Conservation (phyloP, 2,797 vertebrate genomes). For the Onychomys arenicola region DNA sequence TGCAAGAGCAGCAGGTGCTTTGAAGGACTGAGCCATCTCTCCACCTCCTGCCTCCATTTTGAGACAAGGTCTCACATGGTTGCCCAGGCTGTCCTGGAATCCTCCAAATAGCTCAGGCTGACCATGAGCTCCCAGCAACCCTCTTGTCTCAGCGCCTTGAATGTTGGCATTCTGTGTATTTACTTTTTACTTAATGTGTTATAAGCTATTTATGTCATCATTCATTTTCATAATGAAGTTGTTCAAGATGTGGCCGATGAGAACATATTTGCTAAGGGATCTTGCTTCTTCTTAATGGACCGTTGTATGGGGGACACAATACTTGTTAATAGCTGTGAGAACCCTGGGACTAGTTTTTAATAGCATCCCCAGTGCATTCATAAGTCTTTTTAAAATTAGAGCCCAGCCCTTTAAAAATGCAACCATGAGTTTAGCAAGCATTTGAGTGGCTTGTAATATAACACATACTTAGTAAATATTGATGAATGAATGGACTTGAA, state of each 20-base stretch:
- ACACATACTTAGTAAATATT: constrained; percentile 43
- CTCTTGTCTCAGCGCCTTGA: not conserved
- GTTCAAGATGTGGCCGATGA: not conserved
- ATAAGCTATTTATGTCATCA: not conserved
- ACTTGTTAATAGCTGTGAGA: not conserved
- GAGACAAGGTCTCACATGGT: not conserved
- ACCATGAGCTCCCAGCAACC: not conserved
- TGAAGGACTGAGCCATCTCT: not conserved
- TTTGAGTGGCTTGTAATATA: not conserved
- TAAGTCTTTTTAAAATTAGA: constrained; percentile 63
- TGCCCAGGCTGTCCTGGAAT: not conserved
- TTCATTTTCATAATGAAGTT: constrained; percentile 33
- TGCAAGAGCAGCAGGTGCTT: not conserved
- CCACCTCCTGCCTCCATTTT: not conserved
- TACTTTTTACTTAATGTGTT: constrained; percentile 32
- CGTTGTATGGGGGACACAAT: constrained; percentile 21
- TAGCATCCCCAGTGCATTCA: not conserved
- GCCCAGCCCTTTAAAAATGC: constrained; percentile 48
- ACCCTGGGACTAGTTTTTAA: constrained; percentile 38
- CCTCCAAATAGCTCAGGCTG: not conserved
- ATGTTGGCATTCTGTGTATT: not conserved
- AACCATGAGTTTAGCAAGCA: constrained; percentile 41
- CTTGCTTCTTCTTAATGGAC: not conserved
- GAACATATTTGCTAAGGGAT: not conserved
- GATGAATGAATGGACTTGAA: constrained; percentile 45